Evolutionary conservation across 2,797 vertebrate species (phyloP), one percentile per base, ranked within the genome.

Genomic region (Chanos chanos): DNA sequence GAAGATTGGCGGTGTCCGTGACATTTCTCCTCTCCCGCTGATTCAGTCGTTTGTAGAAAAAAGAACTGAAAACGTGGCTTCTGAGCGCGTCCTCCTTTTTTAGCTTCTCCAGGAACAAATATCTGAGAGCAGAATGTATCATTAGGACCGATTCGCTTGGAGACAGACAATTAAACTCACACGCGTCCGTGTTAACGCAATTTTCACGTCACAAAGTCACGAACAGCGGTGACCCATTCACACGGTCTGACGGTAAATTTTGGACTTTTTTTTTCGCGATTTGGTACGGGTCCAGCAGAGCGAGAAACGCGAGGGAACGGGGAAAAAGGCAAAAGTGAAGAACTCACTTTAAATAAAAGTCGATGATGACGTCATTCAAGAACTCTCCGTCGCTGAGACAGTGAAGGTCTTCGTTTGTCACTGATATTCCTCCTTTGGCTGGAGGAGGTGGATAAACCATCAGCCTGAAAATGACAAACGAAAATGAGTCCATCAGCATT

Each of bases 291-390:
- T n/a, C n/a, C 2, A 10, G 5, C 5, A 21, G 5, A 12, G 33
- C 6, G 5, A 41, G 3, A 9, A 8, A 36, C 16, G 40, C 12
- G 13, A 8, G 19, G 0, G 12, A 27, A 2, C 4, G 8, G 7
- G 39, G n/a, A 18, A 5, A 30, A 31, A 13, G 2, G 10, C 5
- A n/a, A n/a, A n/a, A 43, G 33, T 15, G 18, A 51, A 15, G 48
- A 60, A 86, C 95, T 93, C 77, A 98, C 96, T 98, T 99, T 84
- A 99, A 93, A 92, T 99, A 99, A 87, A 99, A 99, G 89, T 99
- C 96, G 79, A 99, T 95, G 81, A 99, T 99, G 72, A 99, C 96
- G 61, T 99, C 96, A 55, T 99, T 99, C 31, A 99, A 91, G 87
- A 99, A 99, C 64, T 99, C 96, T 70, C 95, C 96, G 62, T 97